A percentile compares a stretch with the other conserved stretches of the same genome.
Evolutionary conservation across 2,888 invertebrate species (phyloP).

Genomic region (Cotesia congregata): DNA sequence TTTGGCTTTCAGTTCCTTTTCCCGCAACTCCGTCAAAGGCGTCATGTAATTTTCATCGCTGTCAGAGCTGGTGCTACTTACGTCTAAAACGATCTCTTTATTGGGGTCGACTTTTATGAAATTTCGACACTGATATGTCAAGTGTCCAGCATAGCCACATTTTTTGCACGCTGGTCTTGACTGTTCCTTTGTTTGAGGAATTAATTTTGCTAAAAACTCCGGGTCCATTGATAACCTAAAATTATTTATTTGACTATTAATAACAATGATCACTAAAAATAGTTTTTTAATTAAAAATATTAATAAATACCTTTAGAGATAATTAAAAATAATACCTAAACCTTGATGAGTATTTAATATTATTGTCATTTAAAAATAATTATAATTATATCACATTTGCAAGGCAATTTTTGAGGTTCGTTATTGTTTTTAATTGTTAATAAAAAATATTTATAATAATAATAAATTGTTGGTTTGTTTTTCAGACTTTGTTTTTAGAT

Average conservation of each 20-base stretch:
- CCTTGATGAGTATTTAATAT: no score
- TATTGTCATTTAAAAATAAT: no score
- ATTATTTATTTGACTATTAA: neutral
- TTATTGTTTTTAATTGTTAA: no score
- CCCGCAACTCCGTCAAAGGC: conserved; percentile 84
- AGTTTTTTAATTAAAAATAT: no score
- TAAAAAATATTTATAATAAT: no score
- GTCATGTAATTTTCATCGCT: conserved; percentile 87
- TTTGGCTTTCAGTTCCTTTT: conserved; percentile 83
- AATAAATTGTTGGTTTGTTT: no score
- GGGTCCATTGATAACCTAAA: conserved; percentile 66
- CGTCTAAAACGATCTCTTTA: conserved; percentile 92
- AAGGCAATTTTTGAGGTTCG: no score
- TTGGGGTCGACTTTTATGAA: conserved; percentile 95
- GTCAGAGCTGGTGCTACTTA: conserved; percentile 95
- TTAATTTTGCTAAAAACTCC: conserved; percentile 71
- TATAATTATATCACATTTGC: no score
- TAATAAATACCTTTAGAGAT: no score
- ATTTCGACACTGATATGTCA: conserved; percentile 96
- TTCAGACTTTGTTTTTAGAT: no score
- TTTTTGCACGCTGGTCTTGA: conserved; percentile 92
- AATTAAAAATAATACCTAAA: no score
- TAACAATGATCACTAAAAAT: neutral
- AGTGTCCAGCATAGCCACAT: conserved; percentile 95
- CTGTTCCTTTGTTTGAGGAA: conserved; percentile 80